Percentiles rank a stretch among this genome's conserved stretches.
These are phyloP conservation scores for Oceanites oceanicus DNA, from an alignment of 2,113 vertebrate genomes.

Conservation along the genomic window DNA sequence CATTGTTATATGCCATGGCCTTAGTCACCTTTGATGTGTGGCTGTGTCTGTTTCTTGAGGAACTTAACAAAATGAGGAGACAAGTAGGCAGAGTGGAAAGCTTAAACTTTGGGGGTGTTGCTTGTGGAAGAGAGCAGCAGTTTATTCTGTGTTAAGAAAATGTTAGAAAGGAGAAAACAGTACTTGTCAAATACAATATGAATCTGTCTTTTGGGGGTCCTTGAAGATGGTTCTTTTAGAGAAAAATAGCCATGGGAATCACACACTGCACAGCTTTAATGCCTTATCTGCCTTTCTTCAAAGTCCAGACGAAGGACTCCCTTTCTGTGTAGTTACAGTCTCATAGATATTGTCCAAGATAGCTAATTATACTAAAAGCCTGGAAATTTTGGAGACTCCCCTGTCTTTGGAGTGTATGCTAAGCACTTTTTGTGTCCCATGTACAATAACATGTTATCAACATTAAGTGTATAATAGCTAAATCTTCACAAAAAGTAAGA, in stretches of 20 bases:
- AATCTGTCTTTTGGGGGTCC: neutral
- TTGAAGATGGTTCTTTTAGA: neutral
- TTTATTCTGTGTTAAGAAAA: neutral
- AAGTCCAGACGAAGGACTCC: neutral
- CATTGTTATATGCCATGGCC: neutral
- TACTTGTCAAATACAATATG: neutral
- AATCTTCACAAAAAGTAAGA: neutral
- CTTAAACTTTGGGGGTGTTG: neutral
- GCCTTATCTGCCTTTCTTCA: neutral
- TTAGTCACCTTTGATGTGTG: neutral
- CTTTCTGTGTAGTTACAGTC: neutral
- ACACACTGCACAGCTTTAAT: neutral
- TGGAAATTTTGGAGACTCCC: neutral
- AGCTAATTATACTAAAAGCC: neutral
- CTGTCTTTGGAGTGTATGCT: neutral
- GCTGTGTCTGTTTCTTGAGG: neutral
- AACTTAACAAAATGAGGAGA: neutral
- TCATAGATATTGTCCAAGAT: neutral
- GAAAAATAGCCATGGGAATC: neutral
- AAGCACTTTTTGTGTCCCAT: neutral
- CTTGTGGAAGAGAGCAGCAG: neutral
- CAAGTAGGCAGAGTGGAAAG: neutral
- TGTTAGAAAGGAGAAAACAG: neutral
- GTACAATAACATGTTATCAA: neutral
- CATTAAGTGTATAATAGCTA: neutral